Conservation (phyloP, 2,888 invertebrate genomes). For the Nomada flava region DNA sequence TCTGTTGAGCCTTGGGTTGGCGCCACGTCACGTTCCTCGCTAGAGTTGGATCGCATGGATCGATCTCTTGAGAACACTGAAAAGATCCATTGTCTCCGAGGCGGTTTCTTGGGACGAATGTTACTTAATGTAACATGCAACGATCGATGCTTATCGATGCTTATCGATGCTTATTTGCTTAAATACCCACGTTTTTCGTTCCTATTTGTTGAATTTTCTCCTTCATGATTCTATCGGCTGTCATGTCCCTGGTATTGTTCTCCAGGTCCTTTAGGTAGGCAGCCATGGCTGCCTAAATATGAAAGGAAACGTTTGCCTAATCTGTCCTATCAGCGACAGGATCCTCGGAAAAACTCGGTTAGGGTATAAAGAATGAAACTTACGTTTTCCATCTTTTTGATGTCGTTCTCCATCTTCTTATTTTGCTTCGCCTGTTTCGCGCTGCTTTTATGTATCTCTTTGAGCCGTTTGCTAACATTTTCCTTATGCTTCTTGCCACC, state of each 20-base stretch:
- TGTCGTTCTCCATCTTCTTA: slow-evolving; percentile 91
- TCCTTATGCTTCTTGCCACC: slow-evolving; percentile 96
- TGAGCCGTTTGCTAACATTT: slow-evolving; percentile 94
- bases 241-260: slow-evolving; percentile 82
- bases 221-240: slow-evolving; percentile 84
- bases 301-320: background rate
- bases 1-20: slow-evolving; percentile 49
- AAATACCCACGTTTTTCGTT: slow-evolving; percentile 55
- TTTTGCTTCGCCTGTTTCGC: slow-evolving; percentile 91
- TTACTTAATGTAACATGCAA: background rate
- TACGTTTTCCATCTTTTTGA: slow-evolving; percentile 94
- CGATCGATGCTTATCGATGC: too few species aligned
- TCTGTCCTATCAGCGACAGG: too few species aligned
- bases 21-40: slow-evolving; percentile 44
- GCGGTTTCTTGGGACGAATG: background rate
- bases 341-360: background rate
- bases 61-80: slow-evolving; percentile 74
- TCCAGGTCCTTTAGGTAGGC: slow-evolving; percentile 95
- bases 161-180: too few species aligned
- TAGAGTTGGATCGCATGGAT: slow-evolving; percentile 77
- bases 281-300: slow-evolving; percentile 90
- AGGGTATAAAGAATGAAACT: slow-evolving; percentile 30
- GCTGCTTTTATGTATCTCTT: slow-evolving; percentile 93
- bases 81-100: slow-evolving; percentile 6
- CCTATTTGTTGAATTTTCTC: slow-evolving; percentile 72